phyloP scores from a whole-genome alignment of 2,113 vertebrate genomes.

The Pandion haliaetus region DNA sequence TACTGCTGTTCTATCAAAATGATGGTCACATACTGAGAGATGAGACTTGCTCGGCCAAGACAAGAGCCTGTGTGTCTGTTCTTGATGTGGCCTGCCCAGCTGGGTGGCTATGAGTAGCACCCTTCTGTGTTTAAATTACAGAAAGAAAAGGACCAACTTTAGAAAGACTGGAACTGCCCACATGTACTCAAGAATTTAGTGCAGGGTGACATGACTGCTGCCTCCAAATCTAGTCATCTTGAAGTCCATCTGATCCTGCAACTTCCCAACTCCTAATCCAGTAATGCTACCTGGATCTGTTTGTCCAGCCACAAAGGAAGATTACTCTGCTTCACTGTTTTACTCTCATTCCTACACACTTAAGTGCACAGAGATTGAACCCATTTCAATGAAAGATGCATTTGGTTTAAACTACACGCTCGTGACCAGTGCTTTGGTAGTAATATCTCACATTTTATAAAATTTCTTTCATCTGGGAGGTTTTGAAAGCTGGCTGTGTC shows the following conservation, averaged over 20 bases:
- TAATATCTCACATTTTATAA: neutral
- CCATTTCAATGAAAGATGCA: neutral
- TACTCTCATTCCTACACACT: neutral
- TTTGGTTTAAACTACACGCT: neutral
- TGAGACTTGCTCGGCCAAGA: neutral
- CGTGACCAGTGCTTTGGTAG: neutral
- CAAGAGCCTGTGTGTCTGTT: rapidly evolving
- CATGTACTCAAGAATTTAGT: neutral
- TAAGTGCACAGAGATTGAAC: neutral
- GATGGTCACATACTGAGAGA: neutral
- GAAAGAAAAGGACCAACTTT: neutral
- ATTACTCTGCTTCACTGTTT: neutral
- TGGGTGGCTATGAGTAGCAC: neutral
- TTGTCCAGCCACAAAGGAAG: neutral
- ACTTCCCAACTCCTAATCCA: neutral
- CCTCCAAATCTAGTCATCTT: neutral
- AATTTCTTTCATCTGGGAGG: neutral
- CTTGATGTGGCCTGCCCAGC: neutral
- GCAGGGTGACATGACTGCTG: neutral
- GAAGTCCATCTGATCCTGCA: neutral
- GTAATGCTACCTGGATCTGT: neutral
- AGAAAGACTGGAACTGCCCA: neutral
- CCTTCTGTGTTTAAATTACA: too few species aligned
- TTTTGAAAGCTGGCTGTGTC: neutral
- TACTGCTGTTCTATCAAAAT: neutral